Evolutionary conservation across 2,888 invertebrate species (phyloP).

Genomic region (Megalurothrips usitatus): DNA sequence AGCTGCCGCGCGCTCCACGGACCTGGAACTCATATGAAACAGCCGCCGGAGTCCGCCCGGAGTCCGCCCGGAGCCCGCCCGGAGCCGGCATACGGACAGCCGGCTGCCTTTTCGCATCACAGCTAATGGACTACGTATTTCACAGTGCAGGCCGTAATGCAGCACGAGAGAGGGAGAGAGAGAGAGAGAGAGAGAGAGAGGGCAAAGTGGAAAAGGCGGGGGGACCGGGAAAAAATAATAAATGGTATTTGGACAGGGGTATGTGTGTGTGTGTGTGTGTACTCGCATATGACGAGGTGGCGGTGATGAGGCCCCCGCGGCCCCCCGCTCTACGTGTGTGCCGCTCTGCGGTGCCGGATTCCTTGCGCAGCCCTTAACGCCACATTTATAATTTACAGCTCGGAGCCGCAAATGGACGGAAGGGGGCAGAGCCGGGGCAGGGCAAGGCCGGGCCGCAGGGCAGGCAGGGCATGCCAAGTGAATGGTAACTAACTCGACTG

Average conservation of each 20-base stretch:
- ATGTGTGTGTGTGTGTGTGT: not conserved
- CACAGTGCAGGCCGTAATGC: not conserved
- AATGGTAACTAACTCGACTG: not conserved
- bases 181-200: too few relatives aligned
- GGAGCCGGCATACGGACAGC: too few relatives aligned
- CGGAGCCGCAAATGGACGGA: not conserved
- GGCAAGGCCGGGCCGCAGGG: not conserved
- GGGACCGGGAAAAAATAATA: not conserved
- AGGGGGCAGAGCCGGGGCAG: not conserved
- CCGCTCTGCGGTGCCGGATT: not conserved
- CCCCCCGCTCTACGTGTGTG: not conserved
- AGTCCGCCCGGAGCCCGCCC: not conserved
- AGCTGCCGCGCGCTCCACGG: not conserved
- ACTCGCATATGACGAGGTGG: not conserved
- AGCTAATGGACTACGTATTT: not conserved
- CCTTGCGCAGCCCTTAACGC: not conserved
- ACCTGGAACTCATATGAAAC: not conserved
- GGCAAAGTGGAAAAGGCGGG: not conserved
- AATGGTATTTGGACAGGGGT: not conserved
- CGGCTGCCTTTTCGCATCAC: too few relatives aligned
- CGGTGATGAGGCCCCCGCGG: not conserved
- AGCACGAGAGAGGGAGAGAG: not conserved
- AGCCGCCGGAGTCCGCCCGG: not conserved
- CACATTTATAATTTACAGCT: not conserved
- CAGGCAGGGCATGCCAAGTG: not conserved